Evolutionary conservation across 2,888 invertebrate genomes (phyloP), one percentile per base, ranked within the genome.

Genomic region (Macrophya alboannulata): DNA sequence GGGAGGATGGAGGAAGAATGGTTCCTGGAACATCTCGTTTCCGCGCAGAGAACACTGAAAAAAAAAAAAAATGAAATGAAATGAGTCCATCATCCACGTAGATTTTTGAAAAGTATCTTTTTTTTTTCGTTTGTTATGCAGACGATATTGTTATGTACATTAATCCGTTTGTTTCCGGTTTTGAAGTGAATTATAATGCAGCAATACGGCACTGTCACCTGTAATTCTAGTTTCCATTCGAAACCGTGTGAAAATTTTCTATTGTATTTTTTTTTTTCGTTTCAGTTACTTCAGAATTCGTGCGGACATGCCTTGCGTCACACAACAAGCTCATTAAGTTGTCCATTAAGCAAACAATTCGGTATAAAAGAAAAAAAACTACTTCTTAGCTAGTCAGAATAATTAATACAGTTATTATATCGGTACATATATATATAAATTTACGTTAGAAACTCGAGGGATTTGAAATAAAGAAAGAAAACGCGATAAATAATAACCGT

Each of bases 1-100:
- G 21, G 93, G 93, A 43, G 93, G 93, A 87, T 93, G 93, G 59
- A 93, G 89, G 86, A 93, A 93, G 81, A 93, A 93, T 85, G 93
- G 93, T 89, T 93, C 93, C 89, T 93, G 93, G 86, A 93, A 93
- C 93, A 93, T 93, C 82, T 89, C 88, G 89, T 93, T 92, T 87
- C 91, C 89, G 85, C 91, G 90, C 81, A 91, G 84, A 68, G 92
- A 92, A 86, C 93, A 93, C 93, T 93, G 90, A 21, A 77, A 51
- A 51, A n/a, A 37, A 79, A 37, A 71, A 21, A 37, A 79, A 51
- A 43, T 9, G 62, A 77, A 71, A 10, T 25, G 21, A 40, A 25
- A 15, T 37, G 31, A 31, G 31, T 31, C 31, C 31, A 31, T 31
- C 3, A 31, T 31, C 31, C 31, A 31, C 1, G n/a, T n/a, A 31